phyloP scores from a whole-genome alignment of 2,797 vertebrate genomes.

The Pipistrellus nathusii region DNA sequence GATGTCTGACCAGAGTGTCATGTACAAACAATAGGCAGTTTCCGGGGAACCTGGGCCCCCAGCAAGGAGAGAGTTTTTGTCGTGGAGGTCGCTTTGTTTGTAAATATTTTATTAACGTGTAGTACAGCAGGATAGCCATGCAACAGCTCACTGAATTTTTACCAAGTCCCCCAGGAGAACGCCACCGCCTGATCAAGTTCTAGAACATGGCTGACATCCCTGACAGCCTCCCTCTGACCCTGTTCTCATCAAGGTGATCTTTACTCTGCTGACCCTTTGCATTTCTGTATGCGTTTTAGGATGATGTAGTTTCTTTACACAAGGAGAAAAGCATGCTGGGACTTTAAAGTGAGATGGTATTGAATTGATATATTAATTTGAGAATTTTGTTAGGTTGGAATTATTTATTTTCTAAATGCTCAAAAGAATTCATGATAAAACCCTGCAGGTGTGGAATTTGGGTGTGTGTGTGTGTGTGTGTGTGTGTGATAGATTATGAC shows the following conservation, averaged over 20 bases:
- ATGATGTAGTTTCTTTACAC: neutral
- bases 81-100: neutral
- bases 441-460: neutral
- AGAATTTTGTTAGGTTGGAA: neutral
- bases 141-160: neutral
- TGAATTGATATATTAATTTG: neutral
- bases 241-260: neutral
- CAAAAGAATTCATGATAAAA: neutral
- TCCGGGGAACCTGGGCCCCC: neutral
- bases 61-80: neutral
- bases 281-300: neutral
- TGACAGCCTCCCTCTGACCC: neutral
- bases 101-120: neutral
- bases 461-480: neutral
- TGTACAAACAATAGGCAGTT: neutral
- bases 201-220: accelerated
- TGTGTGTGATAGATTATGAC: neutral
- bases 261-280: neutral
- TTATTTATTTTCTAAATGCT: neutral
- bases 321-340: neutral
- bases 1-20: neutral
- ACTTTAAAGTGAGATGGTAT: neutral
- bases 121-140: neutral
- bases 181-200: neutral
- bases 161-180: neutral